These are phyloP conservation scores for Campoletis sonorensis DNA, from an alignment of 1,140 invertebrate genomes.

Conservation along the genomic window DNA sequence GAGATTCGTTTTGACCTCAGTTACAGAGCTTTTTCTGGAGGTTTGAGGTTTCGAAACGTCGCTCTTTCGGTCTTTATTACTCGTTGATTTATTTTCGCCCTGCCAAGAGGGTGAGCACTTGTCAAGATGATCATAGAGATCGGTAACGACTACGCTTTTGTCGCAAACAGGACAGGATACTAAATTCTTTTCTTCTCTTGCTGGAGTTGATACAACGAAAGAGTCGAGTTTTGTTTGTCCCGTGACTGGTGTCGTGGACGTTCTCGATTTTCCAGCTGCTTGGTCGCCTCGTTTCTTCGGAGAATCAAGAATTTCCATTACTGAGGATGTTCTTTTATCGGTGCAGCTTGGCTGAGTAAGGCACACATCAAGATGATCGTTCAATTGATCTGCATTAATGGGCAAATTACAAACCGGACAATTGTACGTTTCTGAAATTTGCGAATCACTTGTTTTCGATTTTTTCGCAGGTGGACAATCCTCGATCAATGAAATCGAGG, in stretches of 20 bases:
- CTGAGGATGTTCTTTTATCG: background rate
- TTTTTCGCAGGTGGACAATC: constrained; percentile 31
- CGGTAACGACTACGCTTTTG: constrained; percentile 61
- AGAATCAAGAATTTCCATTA: background rate
- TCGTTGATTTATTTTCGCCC: background rate
- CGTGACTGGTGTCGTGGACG: constrained; percentile 18
- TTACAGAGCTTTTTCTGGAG: background rate
- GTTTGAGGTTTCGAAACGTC: background rate
- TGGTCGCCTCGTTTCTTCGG: constrained; percentile 40
- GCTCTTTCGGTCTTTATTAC: background rate
- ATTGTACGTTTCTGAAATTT: constrained; percentile 10
- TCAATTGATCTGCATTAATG: constrained; percentile 69
- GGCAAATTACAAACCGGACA: constrained; percentile 77
- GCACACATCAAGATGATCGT: constrained; percentile 77
- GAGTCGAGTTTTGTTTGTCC: constrained; percentile 56
- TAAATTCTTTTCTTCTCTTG: background rate
- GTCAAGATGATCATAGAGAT: constrained; percentile 79
- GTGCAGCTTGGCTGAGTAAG: constrained; percentile 52
- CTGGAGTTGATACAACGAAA: constrained; percentile 8
- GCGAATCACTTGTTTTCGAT: constrained; percentile 15
- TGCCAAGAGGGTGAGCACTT: constrained; percentile 72
- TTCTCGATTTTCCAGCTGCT: constrained; percentile 14
- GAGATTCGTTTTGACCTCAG: constrained; percentile 53
- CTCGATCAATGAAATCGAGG: constrained; percentile 34
- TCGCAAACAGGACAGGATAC: constrained; percentile 77